Evolutionary conservation across 2,113 vertebrate species (phyloP), one percentile per base, ranked within the genome.

Genomic region (Syngnathus typhle): DNA sequence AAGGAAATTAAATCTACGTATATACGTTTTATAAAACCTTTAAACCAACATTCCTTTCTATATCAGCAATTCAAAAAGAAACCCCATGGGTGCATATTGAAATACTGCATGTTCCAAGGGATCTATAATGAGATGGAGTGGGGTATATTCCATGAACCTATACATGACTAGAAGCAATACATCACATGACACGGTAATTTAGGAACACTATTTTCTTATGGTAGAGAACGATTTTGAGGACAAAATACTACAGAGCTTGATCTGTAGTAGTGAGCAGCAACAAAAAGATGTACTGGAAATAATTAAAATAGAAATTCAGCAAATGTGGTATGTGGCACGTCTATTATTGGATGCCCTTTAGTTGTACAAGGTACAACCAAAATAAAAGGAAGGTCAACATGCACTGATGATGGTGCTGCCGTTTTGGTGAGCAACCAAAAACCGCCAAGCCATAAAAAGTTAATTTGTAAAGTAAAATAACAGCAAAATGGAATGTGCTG

Each of bases 1-100:
- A 46, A 18, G 60, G 43, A 51, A 43, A 51, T 41, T 21, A 15
- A 27, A 75, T 75, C 6, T 43, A 56, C 59, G 18, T n/a, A 56
- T 59, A n/a, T n/a, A 43, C 47, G 44, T 63, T 54, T 64, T 75
- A 79, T 79, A 56, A 7, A 21, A 63, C 44, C 68, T 62, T 39
- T 58, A 60, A 75, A 37, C 32, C 47, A 71, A 60, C 10, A 52
- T 70, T 67, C 55, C 64, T 69, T 76, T 67, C 78, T 67, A 69
- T 66, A 54, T 62, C 27, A 0, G 27, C 47, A 41, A 46, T 47
- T 59, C 19, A 49, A 59, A 70, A 49, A 44, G 7, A 66, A 78
- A 54, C 15, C 52, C 39, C 27, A 0, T 32, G 2, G 62, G 44
- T 12, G 44, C 21, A 7, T 58, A 21, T 59, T 3, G 36, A 39